These are phyloP conservation scores for Heliangelus exortis DNA, from an alignment of 2,797 vertebrate species.

Conservation along the genomic window DNA sequence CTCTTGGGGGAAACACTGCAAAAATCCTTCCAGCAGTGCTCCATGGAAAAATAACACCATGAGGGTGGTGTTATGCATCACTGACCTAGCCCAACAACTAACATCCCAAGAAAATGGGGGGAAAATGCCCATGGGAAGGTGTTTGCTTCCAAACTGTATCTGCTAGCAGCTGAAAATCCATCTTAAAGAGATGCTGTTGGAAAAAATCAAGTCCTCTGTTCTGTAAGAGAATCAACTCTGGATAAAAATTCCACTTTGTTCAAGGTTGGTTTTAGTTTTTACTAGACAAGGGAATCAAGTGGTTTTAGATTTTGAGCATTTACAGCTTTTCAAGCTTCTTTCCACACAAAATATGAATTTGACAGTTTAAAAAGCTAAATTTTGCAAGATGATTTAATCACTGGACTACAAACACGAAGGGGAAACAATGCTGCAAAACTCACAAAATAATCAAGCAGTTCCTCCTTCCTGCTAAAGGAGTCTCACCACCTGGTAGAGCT, in stretches of 20 bases:
- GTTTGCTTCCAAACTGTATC: not conserved
- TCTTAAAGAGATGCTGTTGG: not conserved
- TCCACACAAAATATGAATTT: not conserved
- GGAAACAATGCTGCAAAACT: not conserved
- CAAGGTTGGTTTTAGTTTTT: not conserved
- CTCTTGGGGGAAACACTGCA: not conserved
- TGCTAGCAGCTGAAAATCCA: not conserved
- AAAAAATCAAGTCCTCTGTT: not conserved
- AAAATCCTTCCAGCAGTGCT: not conserved
- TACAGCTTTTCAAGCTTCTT: not conserved
- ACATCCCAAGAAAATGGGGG: not conserved
- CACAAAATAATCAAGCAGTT: not conserved
- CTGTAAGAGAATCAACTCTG: not conserved
- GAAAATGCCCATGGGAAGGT: not conserved
- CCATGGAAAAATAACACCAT: not conserved
- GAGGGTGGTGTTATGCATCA: not conserved
- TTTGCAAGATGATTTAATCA: not conserved
- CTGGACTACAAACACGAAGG: accelerated
- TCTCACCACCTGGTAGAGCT: not conserved
- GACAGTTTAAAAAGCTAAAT: not conserved
- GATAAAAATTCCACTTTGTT: not conserved
- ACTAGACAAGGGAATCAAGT: not conserved
- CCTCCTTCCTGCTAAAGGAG: not conserved
- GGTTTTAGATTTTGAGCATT: not conserved
- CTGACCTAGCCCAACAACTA: not conserved